phyloP scores from a whole-genome alignment of 1,140 invertebrate species.

The Liolophura sinensis region DNA sequence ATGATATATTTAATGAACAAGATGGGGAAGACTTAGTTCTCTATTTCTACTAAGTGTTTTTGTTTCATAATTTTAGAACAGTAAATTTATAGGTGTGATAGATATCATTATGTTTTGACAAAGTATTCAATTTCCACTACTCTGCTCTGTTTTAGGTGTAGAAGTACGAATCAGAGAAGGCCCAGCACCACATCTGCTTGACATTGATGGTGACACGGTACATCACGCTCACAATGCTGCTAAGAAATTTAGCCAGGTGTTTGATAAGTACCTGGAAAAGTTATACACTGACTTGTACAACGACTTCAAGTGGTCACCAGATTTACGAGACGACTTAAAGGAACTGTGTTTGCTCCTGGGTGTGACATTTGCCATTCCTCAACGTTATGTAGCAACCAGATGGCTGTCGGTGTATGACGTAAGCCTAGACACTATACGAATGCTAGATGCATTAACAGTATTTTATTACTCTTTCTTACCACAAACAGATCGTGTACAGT shows the following conservation, averaged over 20 bases:
- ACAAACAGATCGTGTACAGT: no score
- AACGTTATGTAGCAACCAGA: conserved; percentile 9
- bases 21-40: no score
- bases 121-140: no score
- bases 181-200: conserved; percentile 16
- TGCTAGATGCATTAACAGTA: conserved; percentile 13
- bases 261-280: conserved; percentile 14
- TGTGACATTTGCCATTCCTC: conserved; percentile 16
- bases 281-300: conserved; percentile 17
- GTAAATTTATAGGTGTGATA: no score
- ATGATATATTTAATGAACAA: no score
- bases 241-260: conserved; percentile 22
- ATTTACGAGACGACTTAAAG: conserved; percentile 12
- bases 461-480: no score
- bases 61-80: no score
- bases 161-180: no score
- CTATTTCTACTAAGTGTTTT: no score
- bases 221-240: conserved; percentile 23
- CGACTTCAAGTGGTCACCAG: conserved; percentile 23
- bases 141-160: no score
- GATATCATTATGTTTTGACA: no score
- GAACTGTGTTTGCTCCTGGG: conserved; percentile 21
- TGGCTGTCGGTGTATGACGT: conserved; percentile 28
- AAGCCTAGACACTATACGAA: conserved; percentile 5
- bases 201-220: conserved; percentile 27